These are phyloP conservation scores for Anorthoa munda DNA, from an alignment of 2,888 invertebrate species.

Conservation along the genomic window DNA sequence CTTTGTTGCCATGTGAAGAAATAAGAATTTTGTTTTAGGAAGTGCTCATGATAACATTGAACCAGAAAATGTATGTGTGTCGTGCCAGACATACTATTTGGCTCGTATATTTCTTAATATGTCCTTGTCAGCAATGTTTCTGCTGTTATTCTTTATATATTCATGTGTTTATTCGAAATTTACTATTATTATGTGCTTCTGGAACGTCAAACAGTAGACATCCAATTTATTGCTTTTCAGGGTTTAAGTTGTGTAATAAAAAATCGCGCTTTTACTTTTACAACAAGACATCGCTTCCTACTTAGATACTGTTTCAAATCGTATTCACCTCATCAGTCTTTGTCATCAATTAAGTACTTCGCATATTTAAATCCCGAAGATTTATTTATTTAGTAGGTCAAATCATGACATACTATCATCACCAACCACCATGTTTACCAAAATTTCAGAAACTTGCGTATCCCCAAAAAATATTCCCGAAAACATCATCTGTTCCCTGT, in stretches of 20 bases:
- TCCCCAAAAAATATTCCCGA: constrained; percentile 28
- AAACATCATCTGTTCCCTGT: constrained; percentile 39
- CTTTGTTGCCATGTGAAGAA: not conserved
- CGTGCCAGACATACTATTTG: not conserved
- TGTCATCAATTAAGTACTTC: not conserved
- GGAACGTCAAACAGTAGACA: not conserved
- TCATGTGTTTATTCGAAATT: not conserved
- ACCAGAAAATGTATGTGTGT: not conserved
- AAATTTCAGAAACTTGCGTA: not conserved
- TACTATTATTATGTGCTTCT: no score
- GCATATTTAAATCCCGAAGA: not conserved
- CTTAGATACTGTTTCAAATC: not conserved
- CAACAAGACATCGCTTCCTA: accelerated
- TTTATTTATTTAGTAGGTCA: no score
- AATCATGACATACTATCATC: not conserved
- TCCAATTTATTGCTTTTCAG: not conserved
- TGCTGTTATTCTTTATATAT: not conserved
- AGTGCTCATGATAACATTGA: not conserved
- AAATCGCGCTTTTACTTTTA: not conserved
- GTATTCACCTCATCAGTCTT: not conserved
- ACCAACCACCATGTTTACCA: not conserved
- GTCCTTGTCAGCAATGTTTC: not conserved
- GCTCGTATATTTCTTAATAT: no score
- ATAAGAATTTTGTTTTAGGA: not conserved
- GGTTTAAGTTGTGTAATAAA: not conserved